Base-by-base conservation (phyloP, 2,797 vertebrate genomes). In the Leptodactylus fallax region DNA sequence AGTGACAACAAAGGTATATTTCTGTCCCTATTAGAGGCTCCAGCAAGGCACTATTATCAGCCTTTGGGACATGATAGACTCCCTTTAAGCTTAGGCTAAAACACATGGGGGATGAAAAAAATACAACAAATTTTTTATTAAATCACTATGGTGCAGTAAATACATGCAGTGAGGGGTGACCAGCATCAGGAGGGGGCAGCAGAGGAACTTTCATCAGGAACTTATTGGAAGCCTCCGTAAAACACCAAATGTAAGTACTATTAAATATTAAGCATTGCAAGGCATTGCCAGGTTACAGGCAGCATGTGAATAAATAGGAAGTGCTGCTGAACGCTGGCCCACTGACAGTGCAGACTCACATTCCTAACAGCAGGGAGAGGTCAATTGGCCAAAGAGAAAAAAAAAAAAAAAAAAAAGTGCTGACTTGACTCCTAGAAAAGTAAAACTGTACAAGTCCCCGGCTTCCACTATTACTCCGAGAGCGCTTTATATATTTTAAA, bases 311-410 rank as follows among this genome's bases (percentile, higher is more conserved):
- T 79, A 56, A 23, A 9, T 53, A 16, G 19, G 49, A 77, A 61
- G 58, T 9, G 7, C 25, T 79, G 58, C 60, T 63, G 25, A n/a
- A 67, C 51, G 25, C 51, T 63, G 67, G 63, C 85, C 27, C 58
- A 63, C 58, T 47, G 77, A 87, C 77, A 11, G 55, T 14, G 58
- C n/a, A 55, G 17, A 16, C 53, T 79, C 69, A 56, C 69, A 76
- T 67, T 56, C 86, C 69, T 36, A 83, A 71, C 86, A 56, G 71
- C 49, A 25, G 80, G 86, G 63, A 71, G 69, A 77, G 80, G 69
- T 76, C 79, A 76, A 13, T 56, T 51, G 45, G 85, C 60, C 19
- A 55, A 16, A 36, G n/a, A n/a, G n/a, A n/a, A 6, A 36, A 19
- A 3, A 12, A n/a, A 14, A 55, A 55, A 63, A 36, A 47, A 55